Base-by-base conservation (phyloP, 2,888 invertebrate species). In the Sinopyrophorus schimmeli region DNA sequence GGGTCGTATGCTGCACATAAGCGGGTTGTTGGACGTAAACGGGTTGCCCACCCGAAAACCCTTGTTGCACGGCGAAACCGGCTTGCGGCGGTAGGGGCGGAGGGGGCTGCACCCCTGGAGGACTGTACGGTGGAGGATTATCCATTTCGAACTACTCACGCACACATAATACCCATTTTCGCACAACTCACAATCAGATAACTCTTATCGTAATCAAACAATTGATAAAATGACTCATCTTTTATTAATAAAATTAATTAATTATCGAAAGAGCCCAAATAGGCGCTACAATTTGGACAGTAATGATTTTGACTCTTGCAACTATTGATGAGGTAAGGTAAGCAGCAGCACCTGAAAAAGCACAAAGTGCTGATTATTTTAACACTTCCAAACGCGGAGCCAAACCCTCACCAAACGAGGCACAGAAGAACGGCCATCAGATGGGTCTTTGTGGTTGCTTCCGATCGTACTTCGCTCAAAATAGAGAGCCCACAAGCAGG, bases 381-480 rank as follows among this genome's bases (percentile, higher is more conserved):
- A 26, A 9, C 16, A 14, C 7, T n/a, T n/a, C n/a, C n/a, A n/a
- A n/a, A n/a, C n/a, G n/a, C n/a, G n/a, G n/a, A n/a, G n/a, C n/a
- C n/a, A n/a, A n/a, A n/a, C 50, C 61, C 69, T 67, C 67, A 77
- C 77, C 72, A 74, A 31, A 75, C 59, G 7, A 76, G 15, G 47
- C 75, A 77, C 3, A 77, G 61, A 1, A 76, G 37, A 5, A 76
- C 52, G 3, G 77, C 77, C 35, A 76, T 71, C 5, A 77, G 42
- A 58, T 79, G 77, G 1, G 78, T 77, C 62, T 74, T 77, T 1
- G 70, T 68, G 21, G 72, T 72, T 1, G 76, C 57, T 57, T 74
- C 71, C 1, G 68, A 67, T 46, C 70, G 66, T 2, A 76, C 64
- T 12, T 64, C 53, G 0, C 77, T 76, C 1, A 66, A 63, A 35